Evolutionary conservation across 2,888 invertebrate genomes (phyloP).

Genomic region (Stenodema calcarata): DNA sequence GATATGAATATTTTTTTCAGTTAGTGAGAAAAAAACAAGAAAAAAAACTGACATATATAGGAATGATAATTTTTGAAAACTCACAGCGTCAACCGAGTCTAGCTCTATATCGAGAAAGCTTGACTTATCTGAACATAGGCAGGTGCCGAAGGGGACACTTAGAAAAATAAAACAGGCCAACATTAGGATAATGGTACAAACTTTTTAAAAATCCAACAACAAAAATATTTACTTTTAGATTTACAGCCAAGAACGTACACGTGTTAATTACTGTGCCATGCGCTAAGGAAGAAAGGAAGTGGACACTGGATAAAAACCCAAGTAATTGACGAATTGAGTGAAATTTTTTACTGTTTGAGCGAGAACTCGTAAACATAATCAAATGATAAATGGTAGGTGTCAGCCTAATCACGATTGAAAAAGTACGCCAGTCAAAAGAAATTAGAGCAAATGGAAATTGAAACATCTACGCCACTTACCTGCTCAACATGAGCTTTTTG

Average conservation of each 20-base stretch:
- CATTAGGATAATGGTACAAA: neutral
- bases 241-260: too few species aligned
- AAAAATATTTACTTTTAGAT: neutral
- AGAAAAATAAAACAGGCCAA: slow-evolving; percentile 21
- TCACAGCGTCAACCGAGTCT: slow-evolving; percentile 15
- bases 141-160: slow-evolving; percentile 30
- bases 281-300: too few species aligned
- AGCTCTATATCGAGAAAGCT: slow-evolving; percentile 21
- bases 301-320: too few species aligned
- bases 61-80: slow-evolving; percentile 1
- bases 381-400: too few species aligned
- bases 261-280: too few species aligned
- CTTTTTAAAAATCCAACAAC: neutral
- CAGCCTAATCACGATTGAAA: too few species aligned
- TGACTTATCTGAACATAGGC: slow-evolving; percentile 40
- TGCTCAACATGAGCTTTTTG: slow-evolving; percentile 54
- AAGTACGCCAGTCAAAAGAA: too few species aligned
- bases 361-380: too few species aligned
- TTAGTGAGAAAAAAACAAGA: neutral
- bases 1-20: neutral
- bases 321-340: too few species aligned
- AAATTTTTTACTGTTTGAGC: too few species aligned
- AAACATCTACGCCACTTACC: slow-evolving; percentile 39
- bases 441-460: neutral
- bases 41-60: neutral